These are phyloP conservation scores for Acrocephalus kingi DNA, from an alignment of 2,113 vertebrate species.

Conservation along the genomic window DNA sequence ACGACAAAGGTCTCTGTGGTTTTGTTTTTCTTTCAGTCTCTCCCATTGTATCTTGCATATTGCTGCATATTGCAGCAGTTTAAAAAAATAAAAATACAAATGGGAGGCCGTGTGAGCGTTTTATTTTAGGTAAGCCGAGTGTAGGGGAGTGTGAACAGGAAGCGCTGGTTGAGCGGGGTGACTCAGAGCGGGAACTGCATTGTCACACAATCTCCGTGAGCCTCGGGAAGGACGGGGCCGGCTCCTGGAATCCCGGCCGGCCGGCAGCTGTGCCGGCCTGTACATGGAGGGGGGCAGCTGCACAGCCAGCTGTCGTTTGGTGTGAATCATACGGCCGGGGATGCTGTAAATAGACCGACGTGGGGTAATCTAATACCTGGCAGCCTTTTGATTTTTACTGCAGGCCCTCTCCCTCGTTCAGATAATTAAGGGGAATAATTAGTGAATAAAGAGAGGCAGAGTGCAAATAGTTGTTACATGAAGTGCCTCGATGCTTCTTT, in stretches of 20 bases:
- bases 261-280: slow-evolving; percentile 89
- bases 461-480: not conserved
- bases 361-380: slow-evolving; percentile 88
- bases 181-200: not conserved
- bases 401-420: slow-evolving; percentile 37
- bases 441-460: not conserved
- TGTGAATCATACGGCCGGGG: slow-evolving; percentile 87
- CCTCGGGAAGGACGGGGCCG: slow-evolving; percentile 79
- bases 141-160: not conserved
- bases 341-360: slow-evolving; percentile 89
- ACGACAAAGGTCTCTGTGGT: not conserved
- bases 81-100: not conserved
- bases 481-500: not conserved
- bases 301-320: slow-evolving; percentile 90
- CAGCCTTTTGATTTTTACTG: slow-evolving; percentile 84
- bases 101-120: not conserved
- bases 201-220: slow-evolving; percentile 22
- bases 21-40: not conserved
- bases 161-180: not conserved
- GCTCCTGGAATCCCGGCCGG: slow-evolving; percentile 85
- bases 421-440: slow-evolving; percentile 30
- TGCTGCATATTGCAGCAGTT: not conserved
- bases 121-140: slow-evolving; percentile 23
- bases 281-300: slow-evolving; percentile 91
- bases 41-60: not conserved